Conservation (phyloP, 2,113 vertebrate species). For the Callithrix jacchus region DNA sequence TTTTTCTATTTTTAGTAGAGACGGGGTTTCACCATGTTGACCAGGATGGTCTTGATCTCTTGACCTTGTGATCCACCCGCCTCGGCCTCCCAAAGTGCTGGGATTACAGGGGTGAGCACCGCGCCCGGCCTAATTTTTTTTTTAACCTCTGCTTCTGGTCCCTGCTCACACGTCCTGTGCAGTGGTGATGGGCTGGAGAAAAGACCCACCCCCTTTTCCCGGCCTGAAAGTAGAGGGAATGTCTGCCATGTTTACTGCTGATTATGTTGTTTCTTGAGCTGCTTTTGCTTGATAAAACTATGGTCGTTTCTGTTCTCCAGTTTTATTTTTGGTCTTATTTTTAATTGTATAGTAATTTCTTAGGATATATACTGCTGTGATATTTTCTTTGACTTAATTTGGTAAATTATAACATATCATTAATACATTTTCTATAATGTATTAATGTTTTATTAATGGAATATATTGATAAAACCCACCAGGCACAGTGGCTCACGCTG, state of each 20-base stretch:
- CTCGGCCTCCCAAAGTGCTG: too few relatives aligned
- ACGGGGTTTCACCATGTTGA: too few relatives aligned
- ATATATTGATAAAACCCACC: background rate
- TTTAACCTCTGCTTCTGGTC: background rate
- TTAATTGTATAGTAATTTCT: background rate
- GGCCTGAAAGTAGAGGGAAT: background rate
- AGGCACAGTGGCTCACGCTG: too few relatives aligned
- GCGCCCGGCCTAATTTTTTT: too few relatives aligned
- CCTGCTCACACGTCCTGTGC: background rate
- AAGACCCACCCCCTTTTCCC: background rate
- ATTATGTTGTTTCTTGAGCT: background rate
- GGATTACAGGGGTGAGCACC: too few relatives aligned
- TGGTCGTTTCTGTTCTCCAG: background rate
- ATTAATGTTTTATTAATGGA: background rate
- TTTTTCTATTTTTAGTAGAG: too few relatives aligned
- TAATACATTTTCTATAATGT: background rate
- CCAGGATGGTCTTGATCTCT: too few relatives aligned
- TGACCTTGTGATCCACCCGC: too few relatives aligned
- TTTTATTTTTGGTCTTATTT: background rate
- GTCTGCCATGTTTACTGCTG: background rate
- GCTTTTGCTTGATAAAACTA: background rate
- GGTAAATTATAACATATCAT: background rate
- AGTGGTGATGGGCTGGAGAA: background rate
- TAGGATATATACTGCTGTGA: background rate
- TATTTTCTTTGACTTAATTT: background rate